Conservation (phyloP, 1,140 invertebrate genomes). For the Ips nitidus region DNA sequence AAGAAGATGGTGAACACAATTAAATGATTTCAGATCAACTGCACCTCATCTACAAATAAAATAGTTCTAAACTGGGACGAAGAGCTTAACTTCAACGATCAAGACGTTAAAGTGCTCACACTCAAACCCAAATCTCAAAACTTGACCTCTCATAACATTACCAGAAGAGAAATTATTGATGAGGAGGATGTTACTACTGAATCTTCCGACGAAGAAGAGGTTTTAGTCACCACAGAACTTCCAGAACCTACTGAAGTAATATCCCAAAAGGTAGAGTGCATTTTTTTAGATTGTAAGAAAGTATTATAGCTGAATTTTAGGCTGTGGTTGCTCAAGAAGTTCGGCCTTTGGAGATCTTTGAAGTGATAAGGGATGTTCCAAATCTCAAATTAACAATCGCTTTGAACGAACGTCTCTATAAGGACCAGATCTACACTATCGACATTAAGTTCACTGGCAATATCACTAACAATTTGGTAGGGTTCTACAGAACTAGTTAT, state of each 20-base stretch:
- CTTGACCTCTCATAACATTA: constrained; percentile 20
- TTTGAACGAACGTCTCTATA: constrained; percentile 32
- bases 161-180: constrained; percentile 25
- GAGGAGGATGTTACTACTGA: constrained; percentile 9
- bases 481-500: constrained; percentile 47
- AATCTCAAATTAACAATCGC: constrained; percentile 42
- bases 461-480: constrained; percentile 45
- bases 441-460: constrained; percentile 45
- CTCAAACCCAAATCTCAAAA: constrained; percentile 23
- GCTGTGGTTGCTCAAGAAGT: constrained; percentile 20
- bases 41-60: constrained; percentile 41
- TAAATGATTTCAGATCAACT: constrained; percentile 30
- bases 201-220: constrained; percentile 15
- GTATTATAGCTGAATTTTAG: constrained; percentile 6
- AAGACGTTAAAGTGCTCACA: constrained; percentile 37
- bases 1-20: not conserved
- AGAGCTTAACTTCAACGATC: constrained; percentile 35
- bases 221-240: constrained; percentile 3
- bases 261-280: not conserved
- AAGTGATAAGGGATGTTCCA: constrained; percentile 33
- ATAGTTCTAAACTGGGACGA: constrained; percentile 45
- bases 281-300: not conserved
- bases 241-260: constrained; percentile 18
- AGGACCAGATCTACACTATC: constrained; percentile 40
- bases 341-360: constrained; percentile 18